Percentiles rank a stretch among this genome's conserved stretches.
Evolutionary conservation across 2,888 invertebrate species (phyloP).

Genomic region (Pecten maximus): DNA sequence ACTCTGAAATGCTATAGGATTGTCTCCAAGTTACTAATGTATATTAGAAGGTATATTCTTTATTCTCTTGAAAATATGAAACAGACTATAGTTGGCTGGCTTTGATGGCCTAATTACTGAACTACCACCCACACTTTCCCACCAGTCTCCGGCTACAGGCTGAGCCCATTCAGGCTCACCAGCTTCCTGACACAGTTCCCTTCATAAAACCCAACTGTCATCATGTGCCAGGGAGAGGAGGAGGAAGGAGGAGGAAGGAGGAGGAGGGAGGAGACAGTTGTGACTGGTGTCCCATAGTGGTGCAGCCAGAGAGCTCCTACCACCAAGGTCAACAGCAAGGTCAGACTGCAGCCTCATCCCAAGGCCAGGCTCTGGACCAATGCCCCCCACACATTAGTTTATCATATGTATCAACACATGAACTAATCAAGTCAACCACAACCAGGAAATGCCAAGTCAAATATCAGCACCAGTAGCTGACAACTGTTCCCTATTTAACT

Average conservation of each 20-base stretch:
- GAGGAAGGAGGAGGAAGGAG: too few species aligned
- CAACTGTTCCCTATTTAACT: neutral
- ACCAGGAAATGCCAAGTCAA: slow-evolving; percentile 33
- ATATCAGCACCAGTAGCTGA: slow-evolving; percentile 4
- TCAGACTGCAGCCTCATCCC: neutral
- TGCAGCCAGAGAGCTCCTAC: neutral
- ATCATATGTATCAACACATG: slow-evolving; percentile 23
- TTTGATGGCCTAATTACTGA: slow-evolving; percentile 44
- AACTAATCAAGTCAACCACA: slow-evolving; percentile 24
- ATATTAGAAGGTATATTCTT: neutral
- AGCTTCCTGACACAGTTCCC: slow-evolving; percentile 43
- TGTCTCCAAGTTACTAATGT: neutral
- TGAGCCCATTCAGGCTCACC: slow-evolving; percentile 46
- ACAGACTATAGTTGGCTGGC: slow-evolving; percentile 55
- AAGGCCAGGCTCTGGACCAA: neutral
- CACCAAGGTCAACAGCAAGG: neutral
- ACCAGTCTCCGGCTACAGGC: slow-evolving; percentile 54
- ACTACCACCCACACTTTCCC: slow-evolving; percentile 59
- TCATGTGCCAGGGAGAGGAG: neutral
- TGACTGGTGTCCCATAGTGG: neutral
- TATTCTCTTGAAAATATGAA: slow-evolving; percentile 39
- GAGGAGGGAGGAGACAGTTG: neutral
- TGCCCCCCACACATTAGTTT: slow-evolving; percentile 31
- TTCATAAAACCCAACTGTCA: slow-evolving; percentile 35
- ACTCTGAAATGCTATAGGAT: neutral